Evolutionary conservation across 2,797 vertebrate genomes (phyloP).

Genomic region (Acanthopagrus latus): DNA sequence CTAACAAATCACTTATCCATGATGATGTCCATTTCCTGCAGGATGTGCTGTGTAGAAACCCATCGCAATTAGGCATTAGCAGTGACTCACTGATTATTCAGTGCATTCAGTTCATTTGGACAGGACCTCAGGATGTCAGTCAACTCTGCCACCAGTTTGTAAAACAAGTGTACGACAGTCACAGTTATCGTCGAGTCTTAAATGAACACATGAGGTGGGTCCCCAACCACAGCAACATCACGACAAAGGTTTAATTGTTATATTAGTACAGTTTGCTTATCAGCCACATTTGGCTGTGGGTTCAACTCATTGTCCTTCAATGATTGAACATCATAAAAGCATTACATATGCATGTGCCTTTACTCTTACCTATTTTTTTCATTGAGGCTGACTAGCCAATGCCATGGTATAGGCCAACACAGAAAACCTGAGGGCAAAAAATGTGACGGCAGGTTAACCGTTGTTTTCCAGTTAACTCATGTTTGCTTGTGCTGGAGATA

Average conservation of each 20-base stretch:
- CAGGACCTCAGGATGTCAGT: slow-evolving; percentile 9
- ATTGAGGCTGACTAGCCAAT: background rate
- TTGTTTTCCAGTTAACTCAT: background rate
- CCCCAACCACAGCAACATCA: background rate
- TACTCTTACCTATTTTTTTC: background rate
- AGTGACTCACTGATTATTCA: slow-evolving; percentile 29
- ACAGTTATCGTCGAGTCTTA: background rate
- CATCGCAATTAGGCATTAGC: slow-evolving; percentile 38
- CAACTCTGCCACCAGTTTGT: background rate
- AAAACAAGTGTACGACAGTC: background rate
- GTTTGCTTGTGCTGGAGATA: background rate
- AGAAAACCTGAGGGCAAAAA: background rate
- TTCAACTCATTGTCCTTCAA: background rate
- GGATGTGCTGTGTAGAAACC: slow-evolving; percentile 37
- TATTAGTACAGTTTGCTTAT: background rate
- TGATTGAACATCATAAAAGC: background rate
- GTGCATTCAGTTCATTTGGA: slow-evolving; percentile 26
- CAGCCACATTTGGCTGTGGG: background rate
- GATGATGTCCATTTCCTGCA: slow-evolving; percentile 63
- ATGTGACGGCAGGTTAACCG: background rate
- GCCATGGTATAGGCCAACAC: background rate
- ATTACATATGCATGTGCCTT: background rate
- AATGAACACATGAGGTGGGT: background rate
- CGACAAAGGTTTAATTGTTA: background rate
- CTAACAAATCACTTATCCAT: slow-evolving; percentile 38